Percentiles rank a stretch among this genome's conserved stretches.
These are phyloP conservation scores for Monopterus albus DNA, from an alignment of 2,113 vertebrate genomes.

Conservation along the genomic window DNA sequence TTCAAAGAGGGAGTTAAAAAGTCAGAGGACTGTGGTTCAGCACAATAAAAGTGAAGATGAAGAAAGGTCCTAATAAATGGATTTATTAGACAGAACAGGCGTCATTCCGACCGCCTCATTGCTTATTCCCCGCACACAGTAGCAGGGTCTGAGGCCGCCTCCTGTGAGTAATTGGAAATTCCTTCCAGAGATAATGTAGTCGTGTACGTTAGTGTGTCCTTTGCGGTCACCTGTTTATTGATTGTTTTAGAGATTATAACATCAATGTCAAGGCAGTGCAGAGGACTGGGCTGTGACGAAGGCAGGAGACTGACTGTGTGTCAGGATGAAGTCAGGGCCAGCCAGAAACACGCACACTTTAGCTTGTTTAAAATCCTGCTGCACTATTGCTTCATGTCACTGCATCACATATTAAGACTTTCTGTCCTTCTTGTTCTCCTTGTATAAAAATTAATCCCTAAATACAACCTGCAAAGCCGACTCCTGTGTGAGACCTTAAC, in stretches of 20 bases:
- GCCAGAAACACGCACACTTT: no score
- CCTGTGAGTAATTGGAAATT: constrained; percentile 68
- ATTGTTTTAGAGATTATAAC: constrained; percentile 77
- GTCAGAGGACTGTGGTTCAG: neutral
- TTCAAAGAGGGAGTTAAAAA: neutral
- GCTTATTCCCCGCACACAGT: constrained; percentile 52
- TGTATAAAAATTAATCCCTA: no score
- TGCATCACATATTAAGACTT: constrained; percentile 1
- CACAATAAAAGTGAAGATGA: neutral
- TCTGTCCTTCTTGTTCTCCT: neutral
- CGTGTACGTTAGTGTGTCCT: constrained; percentile 57
- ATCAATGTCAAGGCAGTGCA: constrained; percentile 70
- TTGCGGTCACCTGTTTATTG: constrained; percentile 71
- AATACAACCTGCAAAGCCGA: no score
- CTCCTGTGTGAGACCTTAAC: no score
- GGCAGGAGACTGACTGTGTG: constrained; percentile 51
- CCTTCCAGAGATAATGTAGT: constrained; percentile 70
- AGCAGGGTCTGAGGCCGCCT: constrained; percentile 53
- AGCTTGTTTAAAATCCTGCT: no score
- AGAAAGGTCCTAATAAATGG: neutral
- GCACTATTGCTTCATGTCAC: constrained; percentile 47
- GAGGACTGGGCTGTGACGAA: constrained; percentile 31
- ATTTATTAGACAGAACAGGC: neutral
- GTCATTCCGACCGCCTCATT: constrained; percentile 36
- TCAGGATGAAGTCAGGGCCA: constrained; percentile 49